A percentile compares a stretch with the other conserved stretches of the same genome.
Evolutionary conservation across 2,113 vertebrate species (phyloP).

Genomic region (Microtus richardsoni): DNA sequence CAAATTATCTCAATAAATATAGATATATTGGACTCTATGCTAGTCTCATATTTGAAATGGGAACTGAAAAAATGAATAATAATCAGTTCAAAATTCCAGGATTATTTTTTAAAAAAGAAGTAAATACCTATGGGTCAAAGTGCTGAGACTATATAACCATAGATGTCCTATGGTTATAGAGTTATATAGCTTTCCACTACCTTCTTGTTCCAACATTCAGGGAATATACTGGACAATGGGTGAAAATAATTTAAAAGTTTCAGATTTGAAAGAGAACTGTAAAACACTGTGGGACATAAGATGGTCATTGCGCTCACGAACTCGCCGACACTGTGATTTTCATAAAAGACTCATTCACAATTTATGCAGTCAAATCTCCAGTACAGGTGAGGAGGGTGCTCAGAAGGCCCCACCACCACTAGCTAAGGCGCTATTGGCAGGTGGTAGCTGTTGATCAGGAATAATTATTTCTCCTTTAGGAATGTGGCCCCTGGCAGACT

Average conservation of each 20-base stretch:
- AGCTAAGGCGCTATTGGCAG: background rate
- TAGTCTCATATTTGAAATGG: background rate
- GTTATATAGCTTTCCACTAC: no score
- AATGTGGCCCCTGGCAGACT: background rate
- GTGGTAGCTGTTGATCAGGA: background rate
- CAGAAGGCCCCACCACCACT: no score
- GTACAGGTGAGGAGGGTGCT: no score
- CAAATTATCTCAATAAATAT: background rate
- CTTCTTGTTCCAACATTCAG: background rate
- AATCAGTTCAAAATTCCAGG: background rate
- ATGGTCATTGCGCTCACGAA: background rate
- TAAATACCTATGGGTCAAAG: background rate
- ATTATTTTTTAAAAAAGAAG: background rate
- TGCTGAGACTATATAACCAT: background rate
- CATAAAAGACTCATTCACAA: background rate
- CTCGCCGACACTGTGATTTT: no score
- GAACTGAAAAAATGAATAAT: slow-evolving; percentile 1
- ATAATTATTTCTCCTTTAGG: background rate
- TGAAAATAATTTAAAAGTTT: background rate
- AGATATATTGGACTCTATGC: background rate
- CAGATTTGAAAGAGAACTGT: background rate
- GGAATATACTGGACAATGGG: background rate
- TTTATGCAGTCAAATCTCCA: no score
- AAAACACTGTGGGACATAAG: background rate
- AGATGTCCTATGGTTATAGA: no score